phyloP scores from a whole-genome alignment of 2,797 vertebrate genomes.

The Vespertilio murinus region DNA sequence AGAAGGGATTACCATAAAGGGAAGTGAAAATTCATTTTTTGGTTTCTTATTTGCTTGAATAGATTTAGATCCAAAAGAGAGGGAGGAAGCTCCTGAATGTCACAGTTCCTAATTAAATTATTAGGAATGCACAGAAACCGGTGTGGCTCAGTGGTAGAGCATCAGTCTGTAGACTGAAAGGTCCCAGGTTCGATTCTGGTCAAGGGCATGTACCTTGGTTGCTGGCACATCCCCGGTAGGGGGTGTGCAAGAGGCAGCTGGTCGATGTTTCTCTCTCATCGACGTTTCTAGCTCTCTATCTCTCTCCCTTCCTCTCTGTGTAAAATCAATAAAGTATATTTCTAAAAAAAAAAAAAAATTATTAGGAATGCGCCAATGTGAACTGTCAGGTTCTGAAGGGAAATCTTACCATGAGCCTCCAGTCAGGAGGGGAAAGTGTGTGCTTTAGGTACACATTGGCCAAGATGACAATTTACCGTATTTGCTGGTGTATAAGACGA shows the following conservation, averaged over 20 bases:
- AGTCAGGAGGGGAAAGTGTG: not conserved
- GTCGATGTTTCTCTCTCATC: too few species aligned
- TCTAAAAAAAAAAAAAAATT: too few species aligned
- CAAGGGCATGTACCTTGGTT: too few species aligned
- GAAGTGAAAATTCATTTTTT: not conserved
- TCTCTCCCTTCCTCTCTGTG: too few species aligned
- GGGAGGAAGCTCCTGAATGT: not conserved
- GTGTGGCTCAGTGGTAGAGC: too few species aligned
- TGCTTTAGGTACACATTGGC: not conserved
- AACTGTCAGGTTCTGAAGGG: not conserved
- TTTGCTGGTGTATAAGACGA: too few species aligned
- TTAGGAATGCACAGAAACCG: not conserved
- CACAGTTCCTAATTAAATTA: not conserved
- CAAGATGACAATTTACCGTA: not conserved
- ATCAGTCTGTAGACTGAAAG: too few species aligned
- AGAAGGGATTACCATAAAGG: not conserved
- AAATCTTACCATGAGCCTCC: not conserved
- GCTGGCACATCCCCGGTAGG: too few species aligned
- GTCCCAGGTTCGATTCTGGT: too few species aligned
- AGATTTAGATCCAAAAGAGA: not conserved
- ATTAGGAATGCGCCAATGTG: not conserved
- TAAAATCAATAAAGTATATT: too few species aligned
- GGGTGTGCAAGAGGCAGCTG: too few species aligned
- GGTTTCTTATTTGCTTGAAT: slow-evolving; percentile 1
- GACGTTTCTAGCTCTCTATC: too few species aligned